Evolutionary conservation across 2,888 invertebrate genomes (phyloP).

Genomic region (Ophraella communa): DNA sequence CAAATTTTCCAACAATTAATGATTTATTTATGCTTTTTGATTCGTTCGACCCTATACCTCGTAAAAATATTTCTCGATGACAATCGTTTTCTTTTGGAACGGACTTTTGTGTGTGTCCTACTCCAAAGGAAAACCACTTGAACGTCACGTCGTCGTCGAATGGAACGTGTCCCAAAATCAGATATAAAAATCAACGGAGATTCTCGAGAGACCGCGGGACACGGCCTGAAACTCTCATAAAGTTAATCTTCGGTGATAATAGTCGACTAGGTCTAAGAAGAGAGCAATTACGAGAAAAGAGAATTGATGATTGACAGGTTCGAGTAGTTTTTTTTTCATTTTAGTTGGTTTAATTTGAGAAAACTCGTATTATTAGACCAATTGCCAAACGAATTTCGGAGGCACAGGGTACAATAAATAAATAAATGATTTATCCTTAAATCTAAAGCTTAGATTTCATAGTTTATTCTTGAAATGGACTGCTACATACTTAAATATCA

Average conservation of each 20-base stretch:
- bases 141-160: slow-evolving; percentile 53
- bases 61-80: slow-evolving; percentile 25
- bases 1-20: too few relatives aligned
- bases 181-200: slow-evolving; percentile 52
- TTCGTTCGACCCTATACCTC: too few relatives aligned
- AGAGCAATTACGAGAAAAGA: slow-evolving; percentile 25
- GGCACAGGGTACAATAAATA: too few relatives aligned
- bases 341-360: too few relatives aligned
- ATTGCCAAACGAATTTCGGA: too few relatives aligned
- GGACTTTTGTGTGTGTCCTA: slow-evolving; percentile 23
- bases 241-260: slow-evolving; percentile 44
- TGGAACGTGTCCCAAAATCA: slow-evolving; percentile 55
- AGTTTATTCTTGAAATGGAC: too few relatives aligned
- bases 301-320: slow-evolving; percentile 26
- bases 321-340: neutral
- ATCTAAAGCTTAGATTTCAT: too few relatives aligned
- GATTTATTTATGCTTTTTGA: too few relatives aligned
- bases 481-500: too few relatives aligned
- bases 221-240: slow-evolving; percentile 42
- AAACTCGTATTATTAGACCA: too few relatives aligned
- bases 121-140: slow-evolving; percentile 44
- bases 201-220: slow-evolving; percentile 45
- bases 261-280: slow-evolving; percentile 24
- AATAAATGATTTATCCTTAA: too few relatives aligned
- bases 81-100: slow-evolving; percentile 20